Evolutionary conservation across 2,797 vertebrate genomes (phyloP).

Genomic region (Balearica regulorum): DNA sequence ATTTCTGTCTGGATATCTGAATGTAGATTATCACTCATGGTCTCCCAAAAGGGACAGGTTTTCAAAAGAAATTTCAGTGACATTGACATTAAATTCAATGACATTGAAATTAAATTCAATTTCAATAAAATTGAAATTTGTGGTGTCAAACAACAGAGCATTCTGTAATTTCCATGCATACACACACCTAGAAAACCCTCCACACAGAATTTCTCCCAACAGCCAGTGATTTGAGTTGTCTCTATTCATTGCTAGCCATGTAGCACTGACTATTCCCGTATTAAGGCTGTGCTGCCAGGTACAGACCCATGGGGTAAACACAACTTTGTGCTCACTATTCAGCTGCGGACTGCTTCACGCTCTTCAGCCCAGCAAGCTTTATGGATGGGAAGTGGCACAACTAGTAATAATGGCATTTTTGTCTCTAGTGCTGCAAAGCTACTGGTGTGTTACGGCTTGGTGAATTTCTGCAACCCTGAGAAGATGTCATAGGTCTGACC

Average conservation of each 20-base stretch:
- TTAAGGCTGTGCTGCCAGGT: neutral
- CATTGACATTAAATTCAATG: neutral
- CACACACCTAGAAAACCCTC: neutral
- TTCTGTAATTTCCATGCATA: neutral
- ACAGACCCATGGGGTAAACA: neutral
- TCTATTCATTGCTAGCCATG: neutral
- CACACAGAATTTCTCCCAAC: neutral
- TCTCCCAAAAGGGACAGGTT: neutral
- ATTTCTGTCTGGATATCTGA: neutral
- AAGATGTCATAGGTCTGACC: neutral
- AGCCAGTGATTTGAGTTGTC: neutral
- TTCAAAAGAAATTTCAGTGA: neutral
- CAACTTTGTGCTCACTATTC: neutral
- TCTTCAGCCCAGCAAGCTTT: neutral
- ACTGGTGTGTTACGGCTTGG: neutral
- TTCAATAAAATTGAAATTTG: neutral
- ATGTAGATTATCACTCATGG: neutral
- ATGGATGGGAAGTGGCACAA: neutral
- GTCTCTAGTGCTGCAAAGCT: neutral
- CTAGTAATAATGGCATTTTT: neutral
- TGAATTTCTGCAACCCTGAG: neutral
- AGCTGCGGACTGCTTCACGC: rapidly evolving
- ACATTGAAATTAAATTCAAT: neutral
- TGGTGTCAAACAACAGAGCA: neutral
- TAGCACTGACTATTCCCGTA: rapidly evolving